Conservation (phyloP, 2,797 vertebrate species). For the Pelochelys cantorii region DNA sequence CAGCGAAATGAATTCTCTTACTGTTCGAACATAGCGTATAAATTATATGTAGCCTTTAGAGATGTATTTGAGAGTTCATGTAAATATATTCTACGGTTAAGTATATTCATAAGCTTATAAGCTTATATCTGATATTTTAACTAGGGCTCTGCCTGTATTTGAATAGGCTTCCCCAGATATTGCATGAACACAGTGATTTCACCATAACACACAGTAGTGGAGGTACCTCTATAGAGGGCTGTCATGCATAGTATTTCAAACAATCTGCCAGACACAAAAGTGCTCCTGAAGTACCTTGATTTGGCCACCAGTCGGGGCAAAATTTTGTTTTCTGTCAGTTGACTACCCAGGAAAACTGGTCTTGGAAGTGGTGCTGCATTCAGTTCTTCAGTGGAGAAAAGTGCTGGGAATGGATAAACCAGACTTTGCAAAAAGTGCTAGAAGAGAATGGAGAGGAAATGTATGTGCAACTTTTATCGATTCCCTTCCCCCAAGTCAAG, state of each 20-base stretch:
- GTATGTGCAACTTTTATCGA: not conserved
- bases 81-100: not conserved
- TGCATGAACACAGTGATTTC: not conserved
- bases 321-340: not conserved
- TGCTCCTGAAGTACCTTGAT: not conserved
- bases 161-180: not conserved
- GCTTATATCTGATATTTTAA: not conserved
- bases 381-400: not conserved
- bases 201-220: not conserved
- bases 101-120: not conserved
- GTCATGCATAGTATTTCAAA: not conserved
- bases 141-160: not conserved
- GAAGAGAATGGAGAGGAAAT: slow-evolving; percentile 14
- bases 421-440: not conserved
- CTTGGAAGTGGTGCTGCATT: not conserved
- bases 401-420: not conserved
- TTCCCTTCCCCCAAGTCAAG: not conserved
- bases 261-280: not conserved
- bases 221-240: not conserved
- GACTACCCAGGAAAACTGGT: not conserved
- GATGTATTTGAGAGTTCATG: not conserved
- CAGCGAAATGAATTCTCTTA: not conserved
- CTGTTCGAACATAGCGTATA: fast-evolving
- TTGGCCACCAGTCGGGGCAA: not conserved
- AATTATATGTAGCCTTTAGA: not conserved